Base-by-base conservation (phyloP, 2,888 invertebrate species). In the Boloria selene region DNA sequence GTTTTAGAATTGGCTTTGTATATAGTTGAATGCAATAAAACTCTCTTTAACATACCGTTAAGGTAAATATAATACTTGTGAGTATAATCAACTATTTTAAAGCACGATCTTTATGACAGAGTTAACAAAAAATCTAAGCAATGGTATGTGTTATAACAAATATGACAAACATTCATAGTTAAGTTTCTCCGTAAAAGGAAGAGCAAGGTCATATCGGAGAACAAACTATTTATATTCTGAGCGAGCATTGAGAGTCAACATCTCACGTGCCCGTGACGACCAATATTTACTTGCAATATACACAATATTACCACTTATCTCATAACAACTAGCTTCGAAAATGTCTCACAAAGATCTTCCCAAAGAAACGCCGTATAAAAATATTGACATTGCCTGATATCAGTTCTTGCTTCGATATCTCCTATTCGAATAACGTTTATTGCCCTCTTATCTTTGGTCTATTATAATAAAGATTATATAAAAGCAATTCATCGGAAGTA, bases 251-350 rank as follows among this genome's bases (percentile, higher is more conserved):
- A 77, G 79, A 82, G 87, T 87, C 86, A 90, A 92, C 86, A 92
- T 87, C 87, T 88, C 90, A 87, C 90, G 87, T 86, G 84, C 81
- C 87, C 79, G 86, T 78, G 86, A 85, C 79, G 79, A 76, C 80
- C 84, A 90, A 92, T 92, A 92, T 92, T 92, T 85, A 88, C 89
- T 77, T 80, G 81, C 77, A 85, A 86, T 87, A 88, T 89, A 88
- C 83, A 90, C 82, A 87, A 88, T 89, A 90, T 90, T 86, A 90
- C 88, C 87, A 88, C 86, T 90, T 91, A 90, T 90, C 90, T 88
- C 79, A 78, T 64, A 64, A 88, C 86, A 88, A 86, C 85, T 82
- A 80, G 80, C 81, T 86, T 81, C 78, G 78, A 88, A 88, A 86
- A 83, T 83, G 83, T 87, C 84, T 81, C 77, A 78, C 76, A 82